Evolutionary conservation across 1,140 invertebrate genomes (phyloP).

Genomic region (Trichogramma pretiosum): DNA sequence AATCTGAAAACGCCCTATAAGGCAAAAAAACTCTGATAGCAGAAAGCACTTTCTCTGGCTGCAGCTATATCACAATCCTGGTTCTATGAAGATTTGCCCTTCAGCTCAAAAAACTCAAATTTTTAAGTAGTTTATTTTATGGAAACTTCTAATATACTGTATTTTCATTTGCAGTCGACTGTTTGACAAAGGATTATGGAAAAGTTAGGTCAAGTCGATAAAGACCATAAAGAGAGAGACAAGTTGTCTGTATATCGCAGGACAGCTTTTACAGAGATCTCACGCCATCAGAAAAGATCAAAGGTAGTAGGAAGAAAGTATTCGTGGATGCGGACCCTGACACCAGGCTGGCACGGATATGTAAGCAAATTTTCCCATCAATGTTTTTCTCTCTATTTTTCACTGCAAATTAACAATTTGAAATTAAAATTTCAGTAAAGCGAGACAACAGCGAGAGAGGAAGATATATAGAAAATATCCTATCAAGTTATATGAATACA

Average conservation of each 20-base stretch:
- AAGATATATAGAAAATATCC: conserved; percentile 84
- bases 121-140: neutral
- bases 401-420: no score
- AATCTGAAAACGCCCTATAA: no score
- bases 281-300: conserved; percentile 66
- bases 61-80: no score
- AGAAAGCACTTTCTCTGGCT: no score
- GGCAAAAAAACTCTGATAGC: no score
- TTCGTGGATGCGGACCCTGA: conserved; percentile 99
- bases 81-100: no score
- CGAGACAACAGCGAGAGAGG: conserved; percentile 92
- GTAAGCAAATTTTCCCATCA: conserved; percentile 43
- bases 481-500: conserved; percentile 94
- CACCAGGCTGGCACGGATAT: conserved; percentile 87
- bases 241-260: conserved; percentile 90
- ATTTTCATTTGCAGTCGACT: conserved; percentile 63
- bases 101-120: neutral
- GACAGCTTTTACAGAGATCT: conserved; percentile 93
- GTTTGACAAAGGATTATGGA: conserved; percentile 95
- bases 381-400: conserved; percentile 15
- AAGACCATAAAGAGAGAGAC: conserved; percentile 79
- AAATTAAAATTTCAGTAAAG: conserved; percentile 64
- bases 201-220: conserved; percentile 80
- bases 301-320: conserved; percentile 92
- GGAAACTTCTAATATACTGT: conserved; percentile 11